Evolutionary conservation across 2,888 invertebrate genomes (phyloP), one percentile per base, ranked within the genome.

Genomic region (Tachina grossa): DNA sequence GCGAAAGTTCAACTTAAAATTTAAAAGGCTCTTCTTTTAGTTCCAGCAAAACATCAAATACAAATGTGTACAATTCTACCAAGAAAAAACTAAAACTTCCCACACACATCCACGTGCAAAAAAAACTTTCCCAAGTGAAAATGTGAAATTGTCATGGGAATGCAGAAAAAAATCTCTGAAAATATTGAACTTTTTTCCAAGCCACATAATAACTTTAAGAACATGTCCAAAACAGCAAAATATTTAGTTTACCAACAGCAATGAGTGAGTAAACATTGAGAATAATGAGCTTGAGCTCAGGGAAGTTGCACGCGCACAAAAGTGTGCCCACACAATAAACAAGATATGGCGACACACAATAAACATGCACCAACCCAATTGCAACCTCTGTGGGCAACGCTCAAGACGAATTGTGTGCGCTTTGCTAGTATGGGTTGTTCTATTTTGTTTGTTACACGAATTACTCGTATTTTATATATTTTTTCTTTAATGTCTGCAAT

Each of bases 71-170:
- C 5, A 31, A 31, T 31, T 31, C 31, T 31, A 5, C 31, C 1
- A 41, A 4, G 39, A 41, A 16, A 16, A 51, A 8, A 55, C 2
- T 6, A 47, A 10, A 79, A 71, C 61, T 69, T 78, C 69, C 69
- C 63, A 63, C 53, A 39, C 53, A 51, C 53, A 51, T 13, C n/a
- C 53, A 16, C 66, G n/a, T 39, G 49, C 14, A 19, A 39, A 71
- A 63, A 51, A 66, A 53, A 66, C 19, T 8, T 85, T 82, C 85
- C 69, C 85, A 74, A 82, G 76, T 68, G 81, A 82, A 82, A 85
- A 69, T 57, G 1, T 55, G 3, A 16, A 51, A 57, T 22, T 65
- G 59, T 59, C 71, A 83, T 71, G 79, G 53, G 53, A 76, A 79
- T 9, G 19, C 9, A n/a, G 6, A 45, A 39, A 66, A 74, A 68